Evolutionary conservation across 2,888 invertebrate genomes (phyloP), one percentile per base, ranked within the genome.

Genomic region (Hydriomena furcata): DNA sequence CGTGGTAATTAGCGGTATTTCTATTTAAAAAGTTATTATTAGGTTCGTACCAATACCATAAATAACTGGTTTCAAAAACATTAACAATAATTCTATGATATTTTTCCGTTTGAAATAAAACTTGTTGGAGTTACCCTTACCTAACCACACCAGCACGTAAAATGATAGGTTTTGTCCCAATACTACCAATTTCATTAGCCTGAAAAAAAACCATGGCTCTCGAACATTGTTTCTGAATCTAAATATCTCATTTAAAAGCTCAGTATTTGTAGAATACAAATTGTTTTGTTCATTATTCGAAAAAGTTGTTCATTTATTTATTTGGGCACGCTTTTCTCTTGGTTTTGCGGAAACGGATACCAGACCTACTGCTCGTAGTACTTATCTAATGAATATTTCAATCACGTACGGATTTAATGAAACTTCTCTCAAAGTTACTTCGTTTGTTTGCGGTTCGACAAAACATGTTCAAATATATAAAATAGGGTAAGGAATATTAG

Each of bases 401-500:
- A 52, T 55, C 73, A 73, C 73, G 73, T 63, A 40, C 60, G 30
- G 24, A 37, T 54, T 58, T 68, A 71, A 71, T 68, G 65, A 67
- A 67, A 68, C 62, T 67, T 64, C 55, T 55, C 55, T 52, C 51
- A 30, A 41, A 44, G 38, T 52, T 51, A 48, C 53, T 54, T 43
- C 40, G 30, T 55, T 57, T 57, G 42, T 48, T 55, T 50, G 56
- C 37, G 27, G 49, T 45, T 35, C 24, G 42, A 13, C 41, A 10
- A 34, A 47, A 42, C 45, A 46, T 32, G 36, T 28, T 40, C 10
- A 41, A 27, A 27, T 28, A 52, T 37, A 17, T 23, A 8, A 37
- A 24, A 23, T 30, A 10, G 10, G 8, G 23, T 13, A 12, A 1
- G 20, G 20, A 10, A 32, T 45, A 20, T 31, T 31, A 21, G 23